Percentiles rank a stretch among this genome's conserved stretches.
Conservation (phyloP, 2,113 vertebrate genomes). For the Megalops atlanticus region DNA sequence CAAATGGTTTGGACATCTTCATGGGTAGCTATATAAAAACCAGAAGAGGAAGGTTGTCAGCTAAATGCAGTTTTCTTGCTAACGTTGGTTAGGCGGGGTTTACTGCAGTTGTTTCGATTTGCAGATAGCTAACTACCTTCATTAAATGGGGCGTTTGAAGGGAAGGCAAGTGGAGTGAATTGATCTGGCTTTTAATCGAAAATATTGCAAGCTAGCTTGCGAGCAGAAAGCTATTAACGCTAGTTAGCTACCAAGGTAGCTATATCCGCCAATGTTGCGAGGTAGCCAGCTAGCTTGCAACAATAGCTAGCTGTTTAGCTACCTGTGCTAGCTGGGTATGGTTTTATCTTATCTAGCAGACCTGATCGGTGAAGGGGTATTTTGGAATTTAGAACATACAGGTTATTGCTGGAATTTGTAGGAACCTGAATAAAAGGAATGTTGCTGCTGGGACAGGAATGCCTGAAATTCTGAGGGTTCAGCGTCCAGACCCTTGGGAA, state of each 20-base stretch:
- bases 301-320: too few species aligned
- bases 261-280: background rate
- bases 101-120: background rate
- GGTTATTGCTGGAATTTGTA: background rate
- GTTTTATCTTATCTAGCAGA: too few species aligned
- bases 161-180: slow-evolving; percentile 1
- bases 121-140: background rate
- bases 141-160: background rate
- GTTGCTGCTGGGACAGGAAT: background rate
- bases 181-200: slow-evolving; percentile 17
- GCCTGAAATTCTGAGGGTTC: background rate
- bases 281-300: background rate
- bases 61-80: background rate
- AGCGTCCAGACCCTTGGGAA: background rate
- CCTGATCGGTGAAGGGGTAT: background rate
- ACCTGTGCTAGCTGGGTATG: too few species aligned
- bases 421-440: background rate
- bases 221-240: too few species aligned
- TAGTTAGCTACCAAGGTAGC: background rate
- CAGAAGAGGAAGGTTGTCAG: background rate
- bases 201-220: background rate
- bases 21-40: background rate
- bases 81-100: background rate
- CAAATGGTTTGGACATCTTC: slow-evolving; percentile 16
- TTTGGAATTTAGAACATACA: background rate